Percentiles rank a stretch among this genome's conserved stretches.
Evolutionary conservation across 2,797 vertebrate species (phyloP).

Genomic region (Leptodactylus fallax): DNA sequence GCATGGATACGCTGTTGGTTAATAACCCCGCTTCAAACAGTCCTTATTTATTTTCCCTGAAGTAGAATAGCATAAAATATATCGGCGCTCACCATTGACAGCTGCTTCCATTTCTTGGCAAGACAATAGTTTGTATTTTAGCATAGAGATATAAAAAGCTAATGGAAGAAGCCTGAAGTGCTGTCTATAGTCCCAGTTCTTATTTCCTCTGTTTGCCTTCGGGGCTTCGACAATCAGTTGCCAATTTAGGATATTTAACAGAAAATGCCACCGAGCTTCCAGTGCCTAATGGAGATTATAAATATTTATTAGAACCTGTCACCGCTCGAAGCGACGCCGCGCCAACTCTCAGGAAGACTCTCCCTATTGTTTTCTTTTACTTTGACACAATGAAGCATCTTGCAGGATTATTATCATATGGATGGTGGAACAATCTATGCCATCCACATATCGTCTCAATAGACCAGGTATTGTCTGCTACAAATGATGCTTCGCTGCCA

Average conservation of each 20-base stretch:
- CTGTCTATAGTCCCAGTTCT: slow-evolving; percentile 18
- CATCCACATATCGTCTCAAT: neutral
- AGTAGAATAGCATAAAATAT: neutral
- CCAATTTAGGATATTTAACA: slow-evolving; percentile 56
- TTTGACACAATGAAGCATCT: slow-evolving; percentile 2
- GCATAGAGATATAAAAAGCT: neutral
- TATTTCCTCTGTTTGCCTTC: slow-evolving; percentile 41
- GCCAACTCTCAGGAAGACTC: neutral
- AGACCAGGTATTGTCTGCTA: neutral
- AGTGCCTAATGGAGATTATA: slow-evolving; percentile 48
- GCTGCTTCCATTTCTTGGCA: slow-evolving; percentile 27
- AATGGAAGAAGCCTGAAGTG: neutral
- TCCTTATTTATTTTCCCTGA: slow-evolving; percentile 34
- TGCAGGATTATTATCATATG: slow-evolving; percentile 15
- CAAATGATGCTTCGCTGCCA: neutral
- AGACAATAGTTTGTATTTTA: slow-evolving; percentile 19
- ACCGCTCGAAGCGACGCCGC: neutral
- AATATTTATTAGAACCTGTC: slow-evolving; percentile 62
- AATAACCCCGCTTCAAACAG: slow-evolving; percentile 3
- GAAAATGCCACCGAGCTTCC: slow-evolving; percentile 35
- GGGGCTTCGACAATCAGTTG: slow-evolving; percentile 39
- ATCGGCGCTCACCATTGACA: neutral
- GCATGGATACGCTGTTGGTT: neutral
- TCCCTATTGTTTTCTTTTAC: neutral
- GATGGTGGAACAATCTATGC: neutral